These are phyloP conservation scores for Calameuta idolon DNA, from an alignment of 2,888 invertebrate species.

Conservation along the genomic window DNA sequence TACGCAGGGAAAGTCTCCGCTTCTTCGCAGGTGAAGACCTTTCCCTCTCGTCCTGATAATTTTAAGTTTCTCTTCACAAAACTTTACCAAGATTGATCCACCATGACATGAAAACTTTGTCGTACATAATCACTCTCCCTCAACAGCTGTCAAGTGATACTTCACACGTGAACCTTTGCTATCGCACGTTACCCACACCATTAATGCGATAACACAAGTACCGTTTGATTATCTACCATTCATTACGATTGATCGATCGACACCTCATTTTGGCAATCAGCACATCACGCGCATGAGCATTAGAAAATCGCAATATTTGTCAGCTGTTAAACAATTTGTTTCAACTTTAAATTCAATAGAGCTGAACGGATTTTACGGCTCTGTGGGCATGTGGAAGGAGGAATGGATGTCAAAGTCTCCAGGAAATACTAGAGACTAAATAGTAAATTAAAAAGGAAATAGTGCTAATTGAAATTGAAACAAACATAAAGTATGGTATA, in stretches of 20 bases:
- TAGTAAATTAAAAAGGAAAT: background rate
- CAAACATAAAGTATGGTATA: background rate
- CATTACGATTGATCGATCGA: background rate
- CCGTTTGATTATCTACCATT: background rate
- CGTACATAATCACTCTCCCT: conserved; percentile 26
- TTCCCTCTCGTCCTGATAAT: background rate
- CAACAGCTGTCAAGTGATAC: conserved; percentile 32
- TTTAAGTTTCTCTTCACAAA: background rate
- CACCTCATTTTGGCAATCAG: background rate
- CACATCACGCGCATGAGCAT: background rate
- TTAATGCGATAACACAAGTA: background rate
- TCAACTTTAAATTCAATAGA: background rate
- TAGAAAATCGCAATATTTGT: background rate
- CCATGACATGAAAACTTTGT: conserved; percentile 22
- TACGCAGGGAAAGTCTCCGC: background rate
- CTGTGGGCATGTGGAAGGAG: background rate
- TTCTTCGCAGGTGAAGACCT: background rate
- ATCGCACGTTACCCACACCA: background rate
- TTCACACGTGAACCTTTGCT: conserved; percentile 1
- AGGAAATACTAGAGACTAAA: background rate
- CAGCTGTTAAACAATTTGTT: background rate
- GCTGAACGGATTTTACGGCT: background rate
- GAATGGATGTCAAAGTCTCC: background rate
- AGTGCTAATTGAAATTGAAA: background rate
- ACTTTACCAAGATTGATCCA: background rate